A percentile compares a stretch with the other conserved stretches of the same genome.
These are phyloP conservation scores for Calameuta idolon DNA, from an alignment of 2,888 invertebrate genomes.

Conservation along the genomic window DNA sequence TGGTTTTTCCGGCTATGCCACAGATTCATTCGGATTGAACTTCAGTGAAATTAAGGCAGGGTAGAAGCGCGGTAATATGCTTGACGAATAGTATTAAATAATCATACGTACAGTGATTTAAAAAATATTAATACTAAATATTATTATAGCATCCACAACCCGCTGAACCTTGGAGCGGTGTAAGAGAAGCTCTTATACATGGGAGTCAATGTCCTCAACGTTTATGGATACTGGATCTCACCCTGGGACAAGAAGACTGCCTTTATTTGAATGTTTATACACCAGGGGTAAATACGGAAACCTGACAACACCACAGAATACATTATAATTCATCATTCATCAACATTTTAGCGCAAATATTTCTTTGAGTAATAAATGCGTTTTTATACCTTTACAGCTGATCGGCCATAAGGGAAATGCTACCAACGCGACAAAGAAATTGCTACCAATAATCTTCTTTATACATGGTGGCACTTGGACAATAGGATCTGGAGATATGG, in stretches of 20 bases:
- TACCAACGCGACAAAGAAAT: neutral
- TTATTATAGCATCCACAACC: conserved; percentile 18
- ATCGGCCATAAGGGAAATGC: neutral
- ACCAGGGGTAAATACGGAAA: conserved; percentile 15
- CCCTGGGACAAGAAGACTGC: conserved; percentile 20
- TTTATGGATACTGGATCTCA: conserved; percentile 10
- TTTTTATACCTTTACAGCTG: neutral
- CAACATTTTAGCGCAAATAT: neutral
- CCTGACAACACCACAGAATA: neutral
- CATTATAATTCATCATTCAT: neutral
- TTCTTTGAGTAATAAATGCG: neutral
- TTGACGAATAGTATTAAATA: neutral
- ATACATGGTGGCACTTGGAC: conserved; percentile 22
- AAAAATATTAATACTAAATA: neutral
- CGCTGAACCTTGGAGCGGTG: conserved; percentile 13
- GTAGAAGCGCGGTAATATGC: too few relatives aligned
- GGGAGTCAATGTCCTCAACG: conserved; percentile 20
- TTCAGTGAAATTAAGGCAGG: too few relatives aligned
- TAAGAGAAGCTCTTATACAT: conserved; percentile 14
- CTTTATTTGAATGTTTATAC: conserved; percentile 22
- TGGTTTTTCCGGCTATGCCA: too few relatives aligned
- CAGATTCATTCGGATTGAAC: too few relatives aligned
- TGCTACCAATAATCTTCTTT: conserved; percentile 20
- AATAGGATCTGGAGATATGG: conserved; percentile 25
- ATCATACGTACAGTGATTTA: neutral